Base-by-base conservation (phyloP, 2,888 invertebrate genomes). In the Nudaria mundana region DNA sequence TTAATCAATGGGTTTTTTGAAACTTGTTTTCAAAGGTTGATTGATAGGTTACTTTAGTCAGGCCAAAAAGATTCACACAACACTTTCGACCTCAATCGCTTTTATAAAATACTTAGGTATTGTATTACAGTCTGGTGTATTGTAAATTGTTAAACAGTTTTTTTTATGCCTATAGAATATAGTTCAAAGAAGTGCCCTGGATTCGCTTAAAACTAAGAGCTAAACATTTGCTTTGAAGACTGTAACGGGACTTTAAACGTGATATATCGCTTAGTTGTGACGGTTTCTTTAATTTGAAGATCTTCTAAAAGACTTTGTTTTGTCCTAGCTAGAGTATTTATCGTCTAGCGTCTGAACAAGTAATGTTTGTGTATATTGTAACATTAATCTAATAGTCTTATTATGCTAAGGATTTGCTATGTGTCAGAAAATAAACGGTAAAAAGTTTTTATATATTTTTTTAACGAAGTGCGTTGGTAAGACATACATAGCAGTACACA, bases 1-100 rank as follows among this genome's bases (percentile, higher is more conserved):
- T 57, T 50, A 56, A 63, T 52, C 51, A 52, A n/a, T n/a, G n/a
- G n/a, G 30, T 57, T 54, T 62, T 64, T 57, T 55, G 52, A 61
- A 59, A 61, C 53, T 51, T 37, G 56, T 52, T 51, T 48, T 37
- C 34, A 41, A 51, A 48, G 39, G 37, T 31, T 33, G 23, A 56
- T 59, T 57, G 63, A 66, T 66, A 37, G 44, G 50, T 38, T 47
- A 49, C 45, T 61, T n/a, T 56, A 50, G 42, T 64, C 59, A 65
- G 42, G 45, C 22, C 26, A 30, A 36, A 33, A 30, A 28, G 32
- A 37, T 33, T 25, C 40, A 15, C 11, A 33, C 35, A 43, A 42
- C 42, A 30, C 29, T 43, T 46, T 34, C 39, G 36, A 20, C 30
- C 29, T 37, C 11, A 30, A 24, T 42, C 25, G 15, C 10, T 25